phyloP scores from a whole-genome alignment of 2,113 vertebrate species.

The Hydropotes inermis region DNA sequence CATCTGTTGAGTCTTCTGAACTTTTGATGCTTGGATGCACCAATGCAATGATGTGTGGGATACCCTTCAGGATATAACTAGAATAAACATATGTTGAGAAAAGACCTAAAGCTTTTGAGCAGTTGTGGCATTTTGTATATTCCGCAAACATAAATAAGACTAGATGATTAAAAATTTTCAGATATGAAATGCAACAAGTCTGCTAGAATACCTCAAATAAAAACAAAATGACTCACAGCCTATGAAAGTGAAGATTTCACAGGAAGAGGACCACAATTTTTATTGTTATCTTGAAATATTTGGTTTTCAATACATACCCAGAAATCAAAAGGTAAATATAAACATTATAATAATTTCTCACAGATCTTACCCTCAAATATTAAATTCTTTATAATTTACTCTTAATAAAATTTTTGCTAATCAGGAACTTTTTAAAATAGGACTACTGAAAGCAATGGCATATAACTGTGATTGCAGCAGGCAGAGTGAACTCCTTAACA shows the following conservation, averaged over 20 bases:
- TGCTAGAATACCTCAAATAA: neutral
- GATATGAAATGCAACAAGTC: neutral
- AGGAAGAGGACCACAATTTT: neutral
- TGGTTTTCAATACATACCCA: neutral
- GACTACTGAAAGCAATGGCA: neutral
- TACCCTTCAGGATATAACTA: slow-evolving; percentile 17
- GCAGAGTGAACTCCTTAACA: neutral
- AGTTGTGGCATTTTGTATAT: slow-evolving; percentile 29
- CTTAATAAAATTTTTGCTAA: neutral
- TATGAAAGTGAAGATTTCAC: neutral
- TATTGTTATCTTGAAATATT: neutral
- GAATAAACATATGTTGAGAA: slow-evolving; percentile 56
- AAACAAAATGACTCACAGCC: neutral
- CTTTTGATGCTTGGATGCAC: slow-evolving; percentile 48
- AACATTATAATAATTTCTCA: neutral
- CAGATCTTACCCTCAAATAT: neutral
- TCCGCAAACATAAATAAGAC: neutral
- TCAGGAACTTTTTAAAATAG: neutral
- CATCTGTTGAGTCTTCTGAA: slow-evolving; percentile 66
- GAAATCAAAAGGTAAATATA: neutral
- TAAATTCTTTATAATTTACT: neutral
- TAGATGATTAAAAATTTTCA: slow-evolving; percentile 9
- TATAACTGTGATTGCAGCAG: neutral
- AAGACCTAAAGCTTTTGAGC: slow-evolving; percentile 40
- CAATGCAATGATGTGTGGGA: slow-evolving; percentile 39